Conservation (phyloP, 2,113 vertebrate species). For the Rhabdornis inornatus region DNA sequence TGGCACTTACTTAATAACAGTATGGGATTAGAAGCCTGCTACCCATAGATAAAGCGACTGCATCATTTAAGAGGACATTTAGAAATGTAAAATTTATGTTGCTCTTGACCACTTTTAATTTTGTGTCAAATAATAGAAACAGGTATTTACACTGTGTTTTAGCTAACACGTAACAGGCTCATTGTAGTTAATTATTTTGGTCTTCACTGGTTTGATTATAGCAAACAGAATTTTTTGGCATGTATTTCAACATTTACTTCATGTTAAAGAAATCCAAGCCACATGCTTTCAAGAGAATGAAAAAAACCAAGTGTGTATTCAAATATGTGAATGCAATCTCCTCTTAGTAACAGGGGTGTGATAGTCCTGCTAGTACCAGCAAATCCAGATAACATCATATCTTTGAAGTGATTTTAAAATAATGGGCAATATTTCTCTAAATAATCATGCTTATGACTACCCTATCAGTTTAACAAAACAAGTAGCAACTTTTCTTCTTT, state of each 20-base stretch:
- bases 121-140: neutral
- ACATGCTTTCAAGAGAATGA: neutral
- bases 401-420: neutral
- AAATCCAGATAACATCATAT: neutral
- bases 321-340: neutral
- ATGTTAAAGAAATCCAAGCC: neutral
- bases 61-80: neutral
- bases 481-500: neutral
- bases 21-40: neutral
- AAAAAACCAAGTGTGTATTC: neutral
- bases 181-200: neutral
- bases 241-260: neutral
- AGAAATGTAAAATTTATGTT: neutral
- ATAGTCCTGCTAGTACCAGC: neutral
- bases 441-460: neutral
- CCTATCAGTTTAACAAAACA: neutral
- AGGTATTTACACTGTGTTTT: neutral
- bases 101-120: neutral
- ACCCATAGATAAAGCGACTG: neutral
- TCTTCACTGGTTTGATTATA: neutral
- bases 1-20: neutral
- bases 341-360: neutral
- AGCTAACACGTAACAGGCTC: neutral
- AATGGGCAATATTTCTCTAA: neutral
- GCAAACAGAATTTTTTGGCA: neutral